Evolutionary conservation across 2,797 vertebrate genomes (phyloP).

Genomic region (Borostomias antarcticus): DNA sequence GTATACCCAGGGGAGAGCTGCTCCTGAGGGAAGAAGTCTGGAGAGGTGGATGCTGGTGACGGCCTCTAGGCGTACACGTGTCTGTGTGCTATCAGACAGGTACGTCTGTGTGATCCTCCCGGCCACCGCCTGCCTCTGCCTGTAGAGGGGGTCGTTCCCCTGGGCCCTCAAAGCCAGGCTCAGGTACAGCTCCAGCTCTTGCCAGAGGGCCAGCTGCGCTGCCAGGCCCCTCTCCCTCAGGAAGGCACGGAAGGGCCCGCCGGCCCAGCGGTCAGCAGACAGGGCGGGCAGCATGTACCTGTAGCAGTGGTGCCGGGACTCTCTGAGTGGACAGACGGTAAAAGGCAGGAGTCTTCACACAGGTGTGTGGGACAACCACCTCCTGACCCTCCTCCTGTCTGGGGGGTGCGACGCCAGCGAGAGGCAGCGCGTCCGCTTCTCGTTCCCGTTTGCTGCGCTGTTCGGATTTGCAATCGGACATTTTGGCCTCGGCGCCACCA

Average conservation of each 20-base stretch:
- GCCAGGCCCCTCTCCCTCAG: constrained; percentile 3
- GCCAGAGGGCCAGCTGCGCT: constrained; percentile 21
- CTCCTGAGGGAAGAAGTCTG: constrained; percentile 6
- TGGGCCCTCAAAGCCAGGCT: constrained; percentile 13
- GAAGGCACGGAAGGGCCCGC: constrained; percentile 15
- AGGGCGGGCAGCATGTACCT: constrained; percentile 17
- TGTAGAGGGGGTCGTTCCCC: constrained; percentile 16
- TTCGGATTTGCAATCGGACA: neutral
- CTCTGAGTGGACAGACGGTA: neutral
- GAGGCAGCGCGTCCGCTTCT: neutral
- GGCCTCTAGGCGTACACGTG: neutral
- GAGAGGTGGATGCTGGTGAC: constrained; percentile 13
- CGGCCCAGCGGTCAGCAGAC: constrained; percentile 21
- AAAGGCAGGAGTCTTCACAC: constrained; percentile 18
- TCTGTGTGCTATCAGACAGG: neutral
- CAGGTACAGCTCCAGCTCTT: constrained; percentile 21
- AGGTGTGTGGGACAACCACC: constrained; percentile 17
- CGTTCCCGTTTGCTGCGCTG: neutral
- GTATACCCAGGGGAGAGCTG: constrained; percentile 22
- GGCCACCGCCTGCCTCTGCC: constrained; percentile 11
- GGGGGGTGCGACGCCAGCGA: neutral
- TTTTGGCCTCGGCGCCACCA: neutral
- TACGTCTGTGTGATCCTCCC: constrained; percentile 4
- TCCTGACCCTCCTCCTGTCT: neutral
- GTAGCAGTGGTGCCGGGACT: neutral